These are phyloP conservation scores for Panthera tigris DNA, from an alignment of 2,113 vertebrate species.

Conservation along the genomic window DNA sequence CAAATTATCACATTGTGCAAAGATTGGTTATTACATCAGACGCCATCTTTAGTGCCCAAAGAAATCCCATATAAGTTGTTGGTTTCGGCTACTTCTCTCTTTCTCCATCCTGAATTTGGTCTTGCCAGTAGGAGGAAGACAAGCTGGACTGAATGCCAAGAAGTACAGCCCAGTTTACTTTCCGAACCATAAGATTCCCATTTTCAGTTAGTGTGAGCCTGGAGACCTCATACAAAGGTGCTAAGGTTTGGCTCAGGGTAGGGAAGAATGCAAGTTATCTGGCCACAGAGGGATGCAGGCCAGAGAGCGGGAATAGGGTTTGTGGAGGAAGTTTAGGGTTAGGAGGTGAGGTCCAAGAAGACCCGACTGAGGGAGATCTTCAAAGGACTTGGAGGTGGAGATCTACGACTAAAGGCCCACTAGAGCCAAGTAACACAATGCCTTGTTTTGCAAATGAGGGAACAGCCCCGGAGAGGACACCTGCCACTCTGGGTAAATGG, in stretches of 20 bases:
- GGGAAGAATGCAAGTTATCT: background rate
- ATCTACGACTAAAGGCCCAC: background rate
- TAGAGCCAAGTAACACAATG: background rate
- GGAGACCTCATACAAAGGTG: background rate
- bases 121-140: background rate
- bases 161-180: background rate
- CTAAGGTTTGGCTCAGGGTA: background rate
- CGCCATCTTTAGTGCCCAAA: background rate
- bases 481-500: background rate
- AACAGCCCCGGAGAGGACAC: background rate
- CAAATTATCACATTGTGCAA: background rate
- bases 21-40: background rate
- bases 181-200: background rate
- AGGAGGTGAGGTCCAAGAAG: background rate
- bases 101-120: background rate
- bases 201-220: background rate
- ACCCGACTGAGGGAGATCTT: background rate
- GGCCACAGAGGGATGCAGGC: no score
- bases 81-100: background rate
- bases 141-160: background rate
- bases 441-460: background rate
- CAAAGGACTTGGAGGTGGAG: background rate
- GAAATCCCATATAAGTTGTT: background rate
- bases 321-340: background rate
- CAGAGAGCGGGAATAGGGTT: accelerated